A percentile compares a stretch with the other conserved stretches of the same genome.
Conservation (phyloP, 2,888 invertebrate genomes). For the Xestia ashworthii region DNA sequence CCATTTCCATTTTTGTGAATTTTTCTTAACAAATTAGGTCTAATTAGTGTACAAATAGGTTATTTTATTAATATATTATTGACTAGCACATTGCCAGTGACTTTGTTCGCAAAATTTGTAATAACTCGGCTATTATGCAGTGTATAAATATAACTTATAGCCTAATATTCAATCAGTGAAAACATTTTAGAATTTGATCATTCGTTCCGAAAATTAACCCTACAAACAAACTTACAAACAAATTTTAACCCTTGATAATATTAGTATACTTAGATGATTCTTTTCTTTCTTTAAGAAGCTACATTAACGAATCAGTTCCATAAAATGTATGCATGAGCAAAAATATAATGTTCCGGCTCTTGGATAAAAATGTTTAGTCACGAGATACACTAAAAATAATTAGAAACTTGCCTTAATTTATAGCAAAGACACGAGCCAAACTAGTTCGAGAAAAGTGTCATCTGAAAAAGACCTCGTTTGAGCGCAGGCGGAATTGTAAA, state of each 20-base stretch:
- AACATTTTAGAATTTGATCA: no score
- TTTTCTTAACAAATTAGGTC: slow-evolving; percentile 9
- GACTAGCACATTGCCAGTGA: no score
- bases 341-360: neutral
- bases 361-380: neutral
- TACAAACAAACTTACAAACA: no score
- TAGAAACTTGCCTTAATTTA: neutral
- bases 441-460: neutral
- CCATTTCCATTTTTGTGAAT: slow-evolving; percentile 4
- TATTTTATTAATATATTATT: neutral
- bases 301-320: neutral
- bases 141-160: no score
- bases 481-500: slow-evolving; percentile 11
- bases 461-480: neutral
- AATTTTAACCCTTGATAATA: no score
- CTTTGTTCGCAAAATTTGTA: no score
- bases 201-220: no score
- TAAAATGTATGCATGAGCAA: neutral
- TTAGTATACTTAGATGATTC: no score
- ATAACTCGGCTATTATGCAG: no score
- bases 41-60: slow-evolving; percentile 3
- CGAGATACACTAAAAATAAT: neutral
- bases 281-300: no score
- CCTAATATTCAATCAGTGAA: no score
- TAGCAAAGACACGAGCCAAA: neutral